Conservation (phyloP, 2,888 invertebrate species). For the Anodontia alba region DNA sequence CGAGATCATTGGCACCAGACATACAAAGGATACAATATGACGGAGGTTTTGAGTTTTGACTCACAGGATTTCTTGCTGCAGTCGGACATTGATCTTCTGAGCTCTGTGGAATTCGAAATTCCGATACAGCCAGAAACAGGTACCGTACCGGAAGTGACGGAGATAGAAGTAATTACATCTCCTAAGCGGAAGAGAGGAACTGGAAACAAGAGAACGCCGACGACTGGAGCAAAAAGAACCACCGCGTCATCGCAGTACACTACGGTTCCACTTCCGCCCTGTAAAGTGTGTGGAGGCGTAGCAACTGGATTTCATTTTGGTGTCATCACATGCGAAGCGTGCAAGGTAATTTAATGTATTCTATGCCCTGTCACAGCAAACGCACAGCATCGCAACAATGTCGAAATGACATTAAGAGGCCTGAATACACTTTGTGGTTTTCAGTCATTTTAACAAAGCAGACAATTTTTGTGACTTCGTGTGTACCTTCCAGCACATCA, state of each 20-base stretch:
- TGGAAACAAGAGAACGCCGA: conserved; percentile 24
- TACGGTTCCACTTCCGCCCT: conserved; percentile 71
- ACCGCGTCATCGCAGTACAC: conserved; percentile 40
- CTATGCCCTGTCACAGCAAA: too few relatives aligned
- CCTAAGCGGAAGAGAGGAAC: conserved; percentile 30
- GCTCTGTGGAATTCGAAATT: neutral
- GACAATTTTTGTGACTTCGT: too few relatives aligned
- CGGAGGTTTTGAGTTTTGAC: conserved; percentile 2
- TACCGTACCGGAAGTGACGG: neutral
- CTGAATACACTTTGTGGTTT: too few relatives aligned
- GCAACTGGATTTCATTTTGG: conserved; percentile 75
- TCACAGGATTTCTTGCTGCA: conserved; percentile 1
- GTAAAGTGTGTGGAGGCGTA: conserved; percentile 69
- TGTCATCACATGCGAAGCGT: conserved; percentile 73
- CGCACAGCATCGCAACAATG: too few relatives aligned
- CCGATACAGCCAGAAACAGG: neutral
- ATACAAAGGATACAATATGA: neutral
- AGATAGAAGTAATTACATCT: neutral
- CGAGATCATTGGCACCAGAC: neutral
- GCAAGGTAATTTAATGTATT: conserved; percentile 70
- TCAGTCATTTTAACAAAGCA: too few relatives aligned
- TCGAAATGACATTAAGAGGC: too few relatives aligned
- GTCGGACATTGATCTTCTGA: neutral
- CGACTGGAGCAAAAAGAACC: conserved; percentile 8
- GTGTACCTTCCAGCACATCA: too few relatives aligned